Base-by-base conservation (phyloP, 1,140 invertebrate genomes). In the Teleogryllus occipitalis region DNA sequence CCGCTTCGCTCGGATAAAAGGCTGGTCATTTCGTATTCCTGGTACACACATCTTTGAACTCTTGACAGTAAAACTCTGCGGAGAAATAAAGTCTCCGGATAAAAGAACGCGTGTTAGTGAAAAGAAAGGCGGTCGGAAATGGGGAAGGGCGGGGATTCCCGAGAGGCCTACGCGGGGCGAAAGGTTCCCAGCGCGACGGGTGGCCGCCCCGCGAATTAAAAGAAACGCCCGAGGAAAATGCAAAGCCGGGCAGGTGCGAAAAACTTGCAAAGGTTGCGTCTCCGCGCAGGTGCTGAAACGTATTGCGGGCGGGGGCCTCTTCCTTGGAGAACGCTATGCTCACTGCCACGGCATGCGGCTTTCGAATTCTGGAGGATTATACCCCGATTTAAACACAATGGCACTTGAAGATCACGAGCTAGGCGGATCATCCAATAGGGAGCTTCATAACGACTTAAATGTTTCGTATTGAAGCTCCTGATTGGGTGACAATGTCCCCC, bases 11-110 rank as follows among this genome's bases (percentile, higher is more conserved):
- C 27, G 49, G 54, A 74, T 78, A 74, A 78, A 72, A 54, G 22
- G 54, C 54, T 65, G 78, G 65, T 74, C 78, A 73, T 78, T 78
- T 78, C 78, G 78, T 78, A 78, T 78, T 78, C 78, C 39, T 47
- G 48, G 78, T 78, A 78, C 78, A 73, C 78, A 27, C 78, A 74
- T 78, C 78, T 78, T 78, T 78, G 78, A 74, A 27, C 65, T 78
- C 78, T 21, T 78, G 78, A 78, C 78, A 78, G 78, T 78, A 78
- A 74, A 74, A 78, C n/a, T 78, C 73, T 47, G 54, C 78, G 54
- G 73, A 49, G 78, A 78, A 78, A 78, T 78, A 78, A 74, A 72
- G 46, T 39, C 54, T 49, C 21, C 47, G 46, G 78, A 73, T 78
- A n/a, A 74, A 78, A 74, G 78, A 48, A 78, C 47, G 75, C 47